A percentile compares a stretch with the other conserved stretches of the same genome.
Evolutionary conservation across 1,140 invertebrate genomes (phyloP).

Genomic region (Brachystomella parvula): DNA sequence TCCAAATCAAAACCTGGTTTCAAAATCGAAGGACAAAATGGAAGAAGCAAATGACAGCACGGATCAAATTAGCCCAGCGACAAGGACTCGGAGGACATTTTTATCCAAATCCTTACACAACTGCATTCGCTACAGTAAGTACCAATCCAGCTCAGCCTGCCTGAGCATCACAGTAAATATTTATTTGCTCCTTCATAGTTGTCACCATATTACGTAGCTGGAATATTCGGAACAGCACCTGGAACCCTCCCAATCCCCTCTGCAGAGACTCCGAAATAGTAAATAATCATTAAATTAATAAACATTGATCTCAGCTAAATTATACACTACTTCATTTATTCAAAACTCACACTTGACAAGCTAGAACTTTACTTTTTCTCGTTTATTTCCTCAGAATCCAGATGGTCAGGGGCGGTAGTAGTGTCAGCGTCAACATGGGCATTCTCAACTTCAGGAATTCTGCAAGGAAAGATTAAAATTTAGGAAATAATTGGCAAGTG

Average conservation of each 20-base stretch:
- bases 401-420: background rate
- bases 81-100: conserved; percentile 66
- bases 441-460: conserved; percentile 16
- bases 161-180: background rate
- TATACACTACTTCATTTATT: background rate
- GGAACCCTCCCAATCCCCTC: background rate
- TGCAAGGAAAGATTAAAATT: background rate
- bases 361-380: background rate
- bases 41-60: conserved; percentile 88
- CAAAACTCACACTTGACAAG: background rate
- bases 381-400: background rate
- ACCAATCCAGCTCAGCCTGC: too few relatives aligned
- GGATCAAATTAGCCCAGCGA: conserved; percentile 76
- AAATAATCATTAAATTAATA: too few relatives aligned
- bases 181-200: conserved; percentile 10
- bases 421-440: background rate
- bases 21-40: conserved; percentile 75
- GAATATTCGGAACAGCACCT: conserved; percentile 19
- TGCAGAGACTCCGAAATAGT: background rate
- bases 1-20: conserved; percentile 97
- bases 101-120: conserved; percentile 26
- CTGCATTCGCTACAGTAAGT: conserved; percentile 34
- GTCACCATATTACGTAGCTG: conserved; percentile 25
- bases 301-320: too few relatives aligned
- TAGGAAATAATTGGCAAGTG: background rate